phyloP scores from a whole-genome alignment of 2,888 invertebrate genomes.

The Platerodrilus igneus region DNA sequence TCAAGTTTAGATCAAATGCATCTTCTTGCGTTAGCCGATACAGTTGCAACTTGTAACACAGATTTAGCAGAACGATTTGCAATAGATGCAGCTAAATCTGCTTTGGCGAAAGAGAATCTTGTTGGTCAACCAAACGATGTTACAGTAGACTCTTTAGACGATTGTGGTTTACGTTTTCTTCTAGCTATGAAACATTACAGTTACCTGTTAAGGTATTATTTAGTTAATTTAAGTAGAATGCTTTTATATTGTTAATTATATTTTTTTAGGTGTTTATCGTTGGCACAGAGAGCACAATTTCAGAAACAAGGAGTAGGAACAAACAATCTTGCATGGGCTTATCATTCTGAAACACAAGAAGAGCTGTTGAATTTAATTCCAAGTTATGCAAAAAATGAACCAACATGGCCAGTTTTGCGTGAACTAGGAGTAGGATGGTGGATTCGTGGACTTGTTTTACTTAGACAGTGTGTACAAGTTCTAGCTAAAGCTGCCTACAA shows the following conservation, averaged over 20 bases:
- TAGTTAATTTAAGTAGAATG: neutral
- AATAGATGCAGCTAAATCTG: constrained; percentile 63
- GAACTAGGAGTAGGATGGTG: constrained; percentile 96
- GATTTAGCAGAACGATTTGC: constrained; percentile 81
- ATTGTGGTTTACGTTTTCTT: constrained; percentile 93
- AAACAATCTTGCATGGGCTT: constrained; percentile 97
- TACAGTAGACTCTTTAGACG: constrained; percentile 81
- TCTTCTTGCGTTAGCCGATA: constrained; percentile 95
- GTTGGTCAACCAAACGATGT: constrained; percentile 54
- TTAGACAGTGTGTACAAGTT: constrained; percentile 84
- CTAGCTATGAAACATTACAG: constrained; percentile 97
- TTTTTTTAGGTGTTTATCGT: constrained; percentile 72
- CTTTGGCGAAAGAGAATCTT: constrained; percentile 62
- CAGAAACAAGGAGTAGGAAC: constrained; percentile 83
- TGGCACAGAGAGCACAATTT: constrained; percentile 79
- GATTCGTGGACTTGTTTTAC: constrained; percentile 77
- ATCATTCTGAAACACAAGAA: constrained; percentile 97
- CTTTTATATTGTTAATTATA: neutral
- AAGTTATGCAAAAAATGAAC: constrained; percentile 76
- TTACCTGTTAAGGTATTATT: constrained; percentile 63
- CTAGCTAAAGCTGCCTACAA: constrained; percentile 93
- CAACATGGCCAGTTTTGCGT: constrained; percentile 85
- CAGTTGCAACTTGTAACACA: constrained; percentile 89
- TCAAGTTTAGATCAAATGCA: constrained; percentile 99
- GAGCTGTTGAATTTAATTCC: constrained; percentile 88